A percentile compares a stretch with the other conserved stretches of the same genome.
Evolutionary conservation across 2,113 vertebrate species (phyloP).

Genomic region (Neodontobutis hainanensis): DNA sequence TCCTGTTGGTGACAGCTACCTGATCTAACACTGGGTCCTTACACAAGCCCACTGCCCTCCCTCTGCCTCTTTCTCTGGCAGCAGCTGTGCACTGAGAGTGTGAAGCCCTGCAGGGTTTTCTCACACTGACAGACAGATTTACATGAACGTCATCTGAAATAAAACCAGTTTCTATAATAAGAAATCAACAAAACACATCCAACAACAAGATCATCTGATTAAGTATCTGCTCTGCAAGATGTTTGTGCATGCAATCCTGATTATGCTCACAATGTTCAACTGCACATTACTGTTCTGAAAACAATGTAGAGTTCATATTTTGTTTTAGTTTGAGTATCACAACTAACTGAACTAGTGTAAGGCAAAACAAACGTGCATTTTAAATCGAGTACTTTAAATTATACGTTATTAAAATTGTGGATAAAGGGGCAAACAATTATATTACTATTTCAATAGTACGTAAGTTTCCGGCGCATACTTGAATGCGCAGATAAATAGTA

Average conservation of each 20-base stretch:
- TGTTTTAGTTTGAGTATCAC: too few relatives aligned
- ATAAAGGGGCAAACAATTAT: too few relatives aligned
- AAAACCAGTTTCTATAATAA: conserved; percentile 49
- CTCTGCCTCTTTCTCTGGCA: conserved; percentile 15
- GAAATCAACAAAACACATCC: conserved; percentile 9
- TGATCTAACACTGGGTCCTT: conserved; percentile 30
- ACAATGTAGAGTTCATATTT: too few relatives aligned
- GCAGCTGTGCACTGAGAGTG: conserved; percentile 30
- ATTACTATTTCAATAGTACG: too few relatives aligned
- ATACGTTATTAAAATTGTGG: too few relatives aligned
- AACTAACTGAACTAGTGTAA: too few relatives aligned
- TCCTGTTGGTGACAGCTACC: conserved; percentile 33
- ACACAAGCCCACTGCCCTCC: not conserved
- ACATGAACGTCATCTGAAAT: conserved; percentile 33
- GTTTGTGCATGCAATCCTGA: not conserved
- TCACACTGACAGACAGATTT: conserved; percentile 47
- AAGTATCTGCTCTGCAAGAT: not conserved
- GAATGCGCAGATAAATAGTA: too few relatives aligned
- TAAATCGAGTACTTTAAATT: too few relatives aligned
- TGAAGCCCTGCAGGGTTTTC: conserved; percentile 20
- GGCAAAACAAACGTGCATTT: too few relatives aligned
- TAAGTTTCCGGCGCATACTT: too few relatives aligned
- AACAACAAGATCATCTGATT: not conserved
- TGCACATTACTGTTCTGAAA: not conserved
- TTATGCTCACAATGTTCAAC: not conserved